A percentile compares a stretch with the other conserved stretches of the same genome.
phyloP scores from a whole-genome alignment of 2,888 invertebrate species.

The Tetranychus truncatus region DNA sequence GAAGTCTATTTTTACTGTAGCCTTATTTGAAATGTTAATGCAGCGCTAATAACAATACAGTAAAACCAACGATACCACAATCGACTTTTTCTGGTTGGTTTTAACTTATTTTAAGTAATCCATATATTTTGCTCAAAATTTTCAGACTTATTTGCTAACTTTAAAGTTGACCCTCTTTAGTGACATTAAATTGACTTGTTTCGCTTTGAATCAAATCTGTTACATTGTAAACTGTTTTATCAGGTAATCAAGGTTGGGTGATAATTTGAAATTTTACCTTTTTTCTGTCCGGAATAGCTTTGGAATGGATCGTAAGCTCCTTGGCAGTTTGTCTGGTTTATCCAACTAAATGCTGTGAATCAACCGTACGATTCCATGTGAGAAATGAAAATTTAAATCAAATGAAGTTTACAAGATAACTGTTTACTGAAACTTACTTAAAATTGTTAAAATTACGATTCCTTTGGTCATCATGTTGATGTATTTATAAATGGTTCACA shows the following conservation, averaged over 20 bases:
- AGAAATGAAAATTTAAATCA: not conserved
- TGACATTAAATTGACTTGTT: too few relatives aligned
- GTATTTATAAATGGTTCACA: not conserved
- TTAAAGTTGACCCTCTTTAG: too few relatives aligned
- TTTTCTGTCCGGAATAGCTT: not conserved
- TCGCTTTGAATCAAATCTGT: too few relatives aligned
- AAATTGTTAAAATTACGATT: not conserved
- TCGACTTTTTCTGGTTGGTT: too few relatives aligned
- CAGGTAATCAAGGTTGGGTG: too few relatives aligned
- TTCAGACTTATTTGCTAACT: too few relatives aligned
- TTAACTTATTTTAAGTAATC: too few relatives aligned
- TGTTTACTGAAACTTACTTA: not conserved
- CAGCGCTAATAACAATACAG: too few relatives aligned
- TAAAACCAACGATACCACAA: too few relatives aligned
- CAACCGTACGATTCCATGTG: not conserved
- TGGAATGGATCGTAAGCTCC: constrained; percentile 8
- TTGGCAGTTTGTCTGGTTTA: not conserved
- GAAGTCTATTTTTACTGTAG: not conserved
- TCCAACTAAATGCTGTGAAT: not conserved
- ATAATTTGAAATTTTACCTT: not conserved
- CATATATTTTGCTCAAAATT: too few relatives aligned
- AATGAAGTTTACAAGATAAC: not conserved
- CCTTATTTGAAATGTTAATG: too few relatives aligned
- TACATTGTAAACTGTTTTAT: too few relatives aligned
- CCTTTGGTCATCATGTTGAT: not conserved